A percentile compares a stretch with the other conserved stretches of the same genome.
Conservation (phyloP, 2,113 vertebrate genomes). For the Lethenteron camtschaticum region DNA sequence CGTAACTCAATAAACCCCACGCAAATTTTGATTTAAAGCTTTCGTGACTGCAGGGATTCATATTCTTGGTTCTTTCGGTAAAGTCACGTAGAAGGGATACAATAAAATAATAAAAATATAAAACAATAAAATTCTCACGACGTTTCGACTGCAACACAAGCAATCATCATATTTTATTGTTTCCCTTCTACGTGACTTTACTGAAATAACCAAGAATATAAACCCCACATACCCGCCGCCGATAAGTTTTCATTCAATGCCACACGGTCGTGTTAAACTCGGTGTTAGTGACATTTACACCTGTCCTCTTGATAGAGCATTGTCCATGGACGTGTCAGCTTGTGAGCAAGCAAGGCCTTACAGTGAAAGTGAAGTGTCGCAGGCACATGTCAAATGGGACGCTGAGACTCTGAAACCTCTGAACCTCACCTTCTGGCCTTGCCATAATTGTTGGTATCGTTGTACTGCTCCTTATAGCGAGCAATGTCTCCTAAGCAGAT, state of each 20-base stretch:
- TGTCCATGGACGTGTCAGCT: too few relatives aligned
- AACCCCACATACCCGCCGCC: not conserved
- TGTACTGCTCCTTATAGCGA: slow-evolving; percentile 82
- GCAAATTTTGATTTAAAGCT: not conserved
- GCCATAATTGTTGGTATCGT: slow-evolving; percentile 74
- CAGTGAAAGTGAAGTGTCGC: not conserved
- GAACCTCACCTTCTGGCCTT: slow-evolving; percentile 69
- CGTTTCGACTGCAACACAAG: too few relatives aligned
- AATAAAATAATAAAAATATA: too few relatives aligned
- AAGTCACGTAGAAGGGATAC: too few relatives aligned
- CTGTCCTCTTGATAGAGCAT: not conserved
- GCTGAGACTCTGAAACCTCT: not conserved
- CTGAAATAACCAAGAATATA: too few relatives aligned
- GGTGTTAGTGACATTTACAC: not conserved
- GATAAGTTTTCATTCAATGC: not conserved
- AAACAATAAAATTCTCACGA: too few relatives aligned
- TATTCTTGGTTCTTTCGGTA: too few relatives aligned
- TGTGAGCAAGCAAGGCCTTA: not conserved
- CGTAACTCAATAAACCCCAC: too few relatives aligned
- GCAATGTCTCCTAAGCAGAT: slow-evolving; percentile 93
- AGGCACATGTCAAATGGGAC: not conserved
- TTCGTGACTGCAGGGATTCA: too few relatives aligned
- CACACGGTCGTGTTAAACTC: not conserved
- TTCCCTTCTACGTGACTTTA: too few relatives aligned
- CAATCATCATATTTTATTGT: too few relatives aligned